phyloP scores from a whole-genome alignment of 2,888 invertebrate genomes.

The Fragum fragum region DNA sequence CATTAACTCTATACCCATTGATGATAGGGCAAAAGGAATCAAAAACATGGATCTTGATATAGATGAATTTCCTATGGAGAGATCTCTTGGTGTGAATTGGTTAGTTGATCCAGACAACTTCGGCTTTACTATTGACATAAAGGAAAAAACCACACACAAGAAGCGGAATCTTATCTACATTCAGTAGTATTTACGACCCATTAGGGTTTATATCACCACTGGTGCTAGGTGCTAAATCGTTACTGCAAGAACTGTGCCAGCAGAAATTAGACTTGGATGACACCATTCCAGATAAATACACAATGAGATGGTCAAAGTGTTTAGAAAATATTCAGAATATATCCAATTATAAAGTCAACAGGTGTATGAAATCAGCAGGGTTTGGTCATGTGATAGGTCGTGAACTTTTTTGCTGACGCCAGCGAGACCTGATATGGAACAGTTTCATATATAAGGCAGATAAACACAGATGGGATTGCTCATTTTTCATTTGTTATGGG shows the following conservation, averaged over 20 bases:
- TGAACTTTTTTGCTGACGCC: conserved; percentile 60
- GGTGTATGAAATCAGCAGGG: conserved; percentile 49
- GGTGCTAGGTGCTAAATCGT: conserved; percentile 51
- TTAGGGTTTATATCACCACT: conserved; percentile 63
- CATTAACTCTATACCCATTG: too few relatives aligned
- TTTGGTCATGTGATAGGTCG: neutral
- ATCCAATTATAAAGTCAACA: neutral
- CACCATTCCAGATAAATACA: conserved; percentile 40
- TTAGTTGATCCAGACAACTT: conserved; percentile 54
- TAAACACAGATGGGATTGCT: neutral
- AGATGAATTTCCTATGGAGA: conserved; percentile 47
- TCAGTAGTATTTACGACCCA: conserved; percentile 59
- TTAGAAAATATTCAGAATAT: neutral
- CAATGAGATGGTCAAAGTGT: conserved; percentile 52
- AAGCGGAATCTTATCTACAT: conserved; percentile 53
- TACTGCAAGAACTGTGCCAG: conserved; percentile 59
- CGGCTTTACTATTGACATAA: conserved; percentile 41
- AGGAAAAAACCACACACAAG: conserved; percentile 45
- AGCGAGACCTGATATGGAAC: conserved; percentile 48
- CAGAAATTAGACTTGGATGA: conserved; percentile 60
- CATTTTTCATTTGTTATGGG: conserved; percentile 27
- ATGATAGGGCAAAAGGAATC: conserved; percentile 42
- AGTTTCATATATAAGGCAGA: conserved; percentile 46
- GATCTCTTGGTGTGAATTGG: conserved; percentile 60
- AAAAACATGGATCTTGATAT: conserved; percentile 16